Percentiles rank a stretch among this genome's conserved stretches.
Evolutionary conservation across 2,797 vertebrate species (phyloP).

Genomic region (Smutsia temminckii): DNA sequence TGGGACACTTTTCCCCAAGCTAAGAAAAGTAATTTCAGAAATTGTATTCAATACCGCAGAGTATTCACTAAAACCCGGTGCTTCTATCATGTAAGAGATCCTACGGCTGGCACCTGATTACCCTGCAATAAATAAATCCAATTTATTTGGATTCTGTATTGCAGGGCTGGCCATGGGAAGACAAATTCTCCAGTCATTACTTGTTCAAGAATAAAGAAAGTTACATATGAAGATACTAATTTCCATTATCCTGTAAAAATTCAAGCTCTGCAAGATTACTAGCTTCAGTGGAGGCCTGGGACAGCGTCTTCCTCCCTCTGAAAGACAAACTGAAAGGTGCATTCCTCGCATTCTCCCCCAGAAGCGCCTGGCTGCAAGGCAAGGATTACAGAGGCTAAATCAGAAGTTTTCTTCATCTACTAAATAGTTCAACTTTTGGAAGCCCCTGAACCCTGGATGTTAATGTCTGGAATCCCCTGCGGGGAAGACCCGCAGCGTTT

Average conservation of each 20-base stretch:
- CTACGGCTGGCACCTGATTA: fast-evolving
- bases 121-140: no score
- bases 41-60: not conserved
- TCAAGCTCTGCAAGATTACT: conserved; percentile 41
- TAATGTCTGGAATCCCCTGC: no score
- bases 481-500: no score
- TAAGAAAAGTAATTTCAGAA: not conserved
- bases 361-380: not conserved
- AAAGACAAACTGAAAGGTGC: conserved; percentile 46
- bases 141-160: not conserved
- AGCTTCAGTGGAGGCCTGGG: not conserved
- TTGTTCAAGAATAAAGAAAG: not conserved
- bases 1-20: not conserved
- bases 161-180: not conserved
- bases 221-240: not conserved
- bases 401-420: not conserved
- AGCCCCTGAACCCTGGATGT: no score
- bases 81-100: not conserved
- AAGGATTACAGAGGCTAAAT: not conserved
- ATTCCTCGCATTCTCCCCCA: conserved; percentile 26
- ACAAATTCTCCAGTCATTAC: not conserved
- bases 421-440: not conserved
- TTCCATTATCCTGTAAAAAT: conserved; percentile 40
- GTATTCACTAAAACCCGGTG: not conserved
- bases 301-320: not conserved